Evolutionary conservation across 1,140 invertebrate genomes (phyloP), one percentile per base, ranked within the genome.

Genomic region (Drosophila carrolli): DNA sequence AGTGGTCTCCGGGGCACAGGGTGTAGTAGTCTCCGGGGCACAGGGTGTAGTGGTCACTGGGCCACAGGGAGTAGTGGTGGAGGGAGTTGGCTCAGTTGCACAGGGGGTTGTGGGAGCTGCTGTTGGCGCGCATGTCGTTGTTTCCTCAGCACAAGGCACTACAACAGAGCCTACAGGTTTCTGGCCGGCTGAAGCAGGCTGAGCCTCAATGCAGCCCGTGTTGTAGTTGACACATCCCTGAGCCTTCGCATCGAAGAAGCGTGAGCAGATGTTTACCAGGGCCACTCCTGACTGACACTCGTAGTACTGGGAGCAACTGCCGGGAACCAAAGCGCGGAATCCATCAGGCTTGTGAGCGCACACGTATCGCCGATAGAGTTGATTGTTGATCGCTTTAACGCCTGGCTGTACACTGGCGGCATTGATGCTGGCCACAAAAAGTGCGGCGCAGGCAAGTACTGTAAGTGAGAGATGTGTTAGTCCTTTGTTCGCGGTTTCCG

Each of bases 231-330:
- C 84, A 50, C 84, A 88, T 32, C 62, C 72, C 27, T 70, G 65
- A n/a, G 61, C 54, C 54, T 77, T 71, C 29, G 66, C 19, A 46
- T 91, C 89, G n/a, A 67, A 91, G 65, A 78, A 91, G 6, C 68
- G 56, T 0, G 90, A 61, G 37, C 90, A 91, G 6, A 46, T 55
- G 43, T 54, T 78, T 14, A 81, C 58, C n/a, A 55, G 13, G 7
- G 83, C 76, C 2, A 50, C 53, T 11, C 79, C 82, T 40, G 68
- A 75, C 58, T 81, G 79, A 23, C 90, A 91, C 53, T 86, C 81
- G 27, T 86, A 91, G 68, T 78, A 91, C 44, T 76, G 75, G 5
- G 84, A 86, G 57, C 90, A 91, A 37, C 81, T 90, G 14, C 90
- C 90, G 1, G 90, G 90, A 2, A 91, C 90, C 2, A 91, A 53